Evolutionary conservation across 2,113 vertebrate species (phyloP).

Genomic region (Coptodon rendalli): DNA sequence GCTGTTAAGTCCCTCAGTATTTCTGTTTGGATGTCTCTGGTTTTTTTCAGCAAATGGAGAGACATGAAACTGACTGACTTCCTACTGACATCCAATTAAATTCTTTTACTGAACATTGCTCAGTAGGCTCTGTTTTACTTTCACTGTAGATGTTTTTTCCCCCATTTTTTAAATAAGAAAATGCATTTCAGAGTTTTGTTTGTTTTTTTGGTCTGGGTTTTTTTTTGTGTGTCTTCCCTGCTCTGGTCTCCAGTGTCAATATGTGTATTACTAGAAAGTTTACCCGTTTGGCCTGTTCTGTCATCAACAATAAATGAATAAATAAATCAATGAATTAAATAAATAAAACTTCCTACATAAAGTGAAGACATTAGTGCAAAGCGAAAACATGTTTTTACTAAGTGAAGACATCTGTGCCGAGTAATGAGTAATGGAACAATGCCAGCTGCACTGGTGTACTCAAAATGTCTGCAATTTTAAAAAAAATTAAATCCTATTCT

Average conservation of each 20-base stretch:
- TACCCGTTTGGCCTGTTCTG: background rate
- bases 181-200: background rate
- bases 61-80: slow-evolving; percentile 7
- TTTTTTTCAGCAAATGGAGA: slow-evolving; percentile 8
- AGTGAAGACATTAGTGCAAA: background rate
- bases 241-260: background rate
- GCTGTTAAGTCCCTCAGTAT: slow-evolving; percentile 9
- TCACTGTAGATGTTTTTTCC: background rate
- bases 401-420: background rate
- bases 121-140: background rate
- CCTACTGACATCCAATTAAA: background rate
- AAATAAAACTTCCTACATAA: background rate
- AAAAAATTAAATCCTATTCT: background rate
- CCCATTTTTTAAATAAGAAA: background rate
- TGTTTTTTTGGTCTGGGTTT: background rate
- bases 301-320: background rate
- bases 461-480: background rate
- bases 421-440: background rate
- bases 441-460: background rate
- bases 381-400: background rate
- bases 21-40: slow-evolving; percentile 25
- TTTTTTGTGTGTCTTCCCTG: background rate
- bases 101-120: background rate
- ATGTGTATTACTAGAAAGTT: background rate
- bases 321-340: background rate